These are phyloP conservation scores for Ophthalmolycus amberensis DNA, from an alignment of 2,113 vertebrate genomes.

Conservation along the genomic window DNA sequence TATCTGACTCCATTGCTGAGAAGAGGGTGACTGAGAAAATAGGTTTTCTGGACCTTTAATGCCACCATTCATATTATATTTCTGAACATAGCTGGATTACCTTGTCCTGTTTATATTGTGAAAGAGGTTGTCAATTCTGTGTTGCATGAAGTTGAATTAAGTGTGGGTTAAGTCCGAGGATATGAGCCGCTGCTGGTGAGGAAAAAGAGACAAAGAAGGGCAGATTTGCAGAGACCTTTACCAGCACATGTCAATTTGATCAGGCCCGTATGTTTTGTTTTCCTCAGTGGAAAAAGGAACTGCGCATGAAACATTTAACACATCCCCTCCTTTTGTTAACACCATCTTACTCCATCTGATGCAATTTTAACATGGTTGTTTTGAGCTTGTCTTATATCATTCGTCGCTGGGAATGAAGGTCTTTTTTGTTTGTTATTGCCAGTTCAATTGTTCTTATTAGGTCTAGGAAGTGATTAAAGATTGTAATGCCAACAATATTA, in stretches of 20 bases:
- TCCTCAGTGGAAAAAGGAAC: conserved; percentile 48
- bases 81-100: conserved; percentile 34
- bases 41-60: conserved; percentile 20
- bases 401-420: neutral
- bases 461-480: conserved; percentile 10
- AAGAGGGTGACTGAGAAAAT: conserved; percentile 8
- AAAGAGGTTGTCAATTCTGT: conserved; percentile 37
- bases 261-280: conserved; percentile 55
- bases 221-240: conserved; percentile 55
- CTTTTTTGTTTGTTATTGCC: neutral
- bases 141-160: conserved; percentile 40
- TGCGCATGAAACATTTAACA: conserved; percentile 68
- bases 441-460: conserved; percentile 25
- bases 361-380: conserved; percentile 66
- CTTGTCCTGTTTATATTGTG: conserved; percentile 45
- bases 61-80: conserved; percentile 9
- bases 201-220: conserved; percentile 15
- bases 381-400: conserved; percentile 47
- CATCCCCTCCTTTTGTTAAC: conserved; percentile 59
- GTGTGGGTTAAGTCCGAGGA: conserved; percentile 30
- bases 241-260: conserved; percentile 56
- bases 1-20: neutral
- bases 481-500: neutral
- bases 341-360: conserved; percentile 53
- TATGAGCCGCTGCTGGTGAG: conserved; percentile 20